Conservation (phyloP, 1,140 invertebrate species). For the Calosoma granatense region DNA sequence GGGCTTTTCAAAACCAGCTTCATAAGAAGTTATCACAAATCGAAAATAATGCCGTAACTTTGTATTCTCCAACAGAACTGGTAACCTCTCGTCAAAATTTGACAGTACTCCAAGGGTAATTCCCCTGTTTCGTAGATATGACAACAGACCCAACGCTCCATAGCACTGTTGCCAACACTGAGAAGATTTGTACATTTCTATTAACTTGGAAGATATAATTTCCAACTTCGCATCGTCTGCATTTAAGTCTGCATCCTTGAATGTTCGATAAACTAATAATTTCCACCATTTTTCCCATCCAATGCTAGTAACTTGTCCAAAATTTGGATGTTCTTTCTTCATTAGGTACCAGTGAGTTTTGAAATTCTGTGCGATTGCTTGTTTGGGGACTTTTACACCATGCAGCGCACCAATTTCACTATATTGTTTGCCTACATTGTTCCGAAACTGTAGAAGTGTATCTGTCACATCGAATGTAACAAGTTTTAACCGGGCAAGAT, state of each 20-base stretch:
- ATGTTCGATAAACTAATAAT: constrained; percentile 51
- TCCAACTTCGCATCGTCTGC: constrained; percentile 37
- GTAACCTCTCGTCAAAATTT: constrained; percentile 77
- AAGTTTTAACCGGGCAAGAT: constrained; percentile 41
- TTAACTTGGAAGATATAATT: constrained; percentile 49
- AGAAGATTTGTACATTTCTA: constrained; percentile 53
- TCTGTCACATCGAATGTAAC: constrained; percentile 85
- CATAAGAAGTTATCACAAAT: constrained; percentile 71
- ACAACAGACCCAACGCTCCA: constrained; percentile 51
- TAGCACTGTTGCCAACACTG: constrained; percentile 60
- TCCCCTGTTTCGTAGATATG: constrained; percentile 39
- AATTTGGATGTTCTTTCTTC: constrained; percentile 65
- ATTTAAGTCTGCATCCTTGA: constrained; percentile 39
- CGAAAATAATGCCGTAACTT: constrained; percentile 60
- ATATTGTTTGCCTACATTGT: constrained; percentile 64
- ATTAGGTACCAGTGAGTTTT: constrained; percentile 50
- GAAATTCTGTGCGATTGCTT: constrained; percentile 51
- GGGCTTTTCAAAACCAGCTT: constrained; percentile 64
- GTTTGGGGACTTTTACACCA: constrained; percentile 50
- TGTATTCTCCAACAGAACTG: constrained; percentile 51
- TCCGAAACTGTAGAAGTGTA: constrained; percentile 62
- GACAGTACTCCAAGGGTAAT: constrained; percentile 68
- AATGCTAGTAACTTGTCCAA: constrained; percentile 54
- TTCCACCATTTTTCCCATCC: constrained; percentile 78
- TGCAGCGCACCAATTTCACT: constrained; percentile 52